Percentiles rank a stretch among this genome's conserved stretches.
Evolutionary conservation across 2,888 invertebrate genomes (phyloP).

Genomic region (Cyaniris semiargus): DNA sequence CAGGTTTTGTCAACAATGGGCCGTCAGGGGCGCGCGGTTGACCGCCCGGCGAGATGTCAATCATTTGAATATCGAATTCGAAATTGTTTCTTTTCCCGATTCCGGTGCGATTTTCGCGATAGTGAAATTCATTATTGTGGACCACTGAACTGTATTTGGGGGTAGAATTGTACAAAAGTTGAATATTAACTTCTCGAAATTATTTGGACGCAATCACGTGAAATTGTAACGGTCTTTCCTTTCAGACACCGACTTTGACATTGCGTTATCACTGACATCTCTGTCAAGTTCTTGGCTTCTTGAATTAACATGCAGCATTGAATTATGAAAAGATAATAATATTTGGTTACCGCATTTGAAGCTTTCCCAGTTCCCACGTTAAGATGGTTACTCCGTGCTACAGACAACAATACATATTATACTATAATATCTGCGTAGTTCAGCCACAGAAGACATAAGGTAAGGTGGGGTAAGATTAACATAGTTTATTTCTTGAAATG

Average conservation of each 20-base stretch:
- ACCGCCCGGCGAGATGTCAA: constrained; percentile 78
- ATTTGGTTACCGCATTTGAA: background rate
- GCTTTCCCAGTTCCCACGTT: constrained; percentile 10
- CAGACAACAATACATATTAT: too few relatives aligned
- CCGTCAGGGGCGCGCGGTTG: constrained; percentile 52
- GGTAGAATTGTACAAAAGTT: constrained; percentile 54
- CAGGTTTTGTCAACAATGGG: constrained; percentile 63
- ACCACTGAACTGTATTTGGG: constrained; percentile 67
- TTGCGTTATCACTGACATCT: constrained; percentile 25
- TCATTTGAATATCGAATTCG: constrained; percentile 70
- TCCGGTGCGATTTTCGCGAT: constrained; percentile 70
- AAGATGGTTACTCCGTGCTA: background rate
- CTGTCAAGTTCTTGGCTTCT: background rate
- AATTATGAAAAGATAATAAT: background rate
- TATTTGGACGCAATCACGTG: constrained; percentile 59
- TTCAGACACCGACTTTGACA: constrained; percentile 7
- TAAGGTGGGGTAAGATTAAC: too few relatives aligned
- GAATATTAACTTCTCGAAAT: constrained; percentile 46
- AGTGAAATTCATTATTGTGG: constrained; percentile 64
- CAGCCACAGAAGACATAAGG: too few relatives aligned
- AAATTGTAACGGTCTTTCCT: constrained; percentile 66
- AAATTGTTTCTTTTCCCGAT: constrained; percentile 68
- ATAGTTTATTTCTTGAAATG: too few relatives aligned
- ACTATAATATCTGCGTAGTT: too few relatives aligned
- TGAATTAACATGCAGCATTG: background rate